phyloP scores from a whole-genome alignment of 2,797 vertebrate species.

The Poecile montanus region DNA sequence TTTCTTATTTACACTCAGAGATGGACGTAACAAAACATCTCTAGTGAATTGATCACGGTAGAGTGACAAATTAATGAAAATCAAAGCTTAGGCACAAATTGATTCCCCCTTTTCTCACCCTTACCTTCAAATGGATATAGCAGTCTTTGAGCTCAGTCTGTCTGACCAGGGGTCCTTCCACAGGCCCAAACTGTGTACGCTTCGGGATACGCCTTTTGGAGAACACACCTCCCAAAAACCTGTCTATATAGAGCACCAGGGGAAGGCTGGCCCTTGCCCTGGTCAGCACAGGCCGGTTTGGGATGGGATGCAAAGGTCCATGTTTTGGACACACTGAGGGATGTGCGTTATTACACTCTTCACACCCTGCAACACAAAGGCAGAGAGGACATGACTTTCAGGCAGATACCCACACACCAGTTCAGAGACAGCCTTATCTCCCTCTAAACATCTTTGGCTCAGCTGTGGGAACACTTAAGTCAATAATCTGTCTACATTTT shows the following conservation, averaged over 20 bases:
- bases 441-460: background rate
- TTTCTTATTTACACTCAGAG: background rate
- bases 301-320: slow-evolving; percentile 91
- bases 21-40: background rate
- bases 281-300: slow-evolving; percentile 92
- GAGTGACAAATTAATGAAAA: background rate
- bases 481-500: background rate
- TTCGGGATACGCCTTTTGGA: slow-evolving; percentile 96
- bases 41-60: background rate
- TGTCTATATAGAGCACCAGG: slow-evolving; percentile 92
- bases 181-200: slow-evolving; percentile 94
- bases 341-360: slow-evolving; percentile 92
- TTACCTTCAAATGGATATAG: slow-evolving; percentile 93
- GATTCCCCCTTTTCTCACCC: background rate
- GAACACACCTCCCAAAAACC: slow-evolving; percentile 92
- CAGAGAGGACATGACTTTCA: background rate
- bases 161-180: slow-evolving; percentile 90
- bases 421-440: background rate
- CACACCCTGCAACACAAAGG: slow-evolving; percentile 87
- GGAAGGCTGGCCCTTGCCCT: slow-evolving; percentile 93
- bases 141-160: slow-evolving; percentile 87
- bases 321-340: slow-evolving; percentile 90
- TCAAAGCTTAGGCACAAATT: background rate
- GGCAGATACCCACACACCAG: background rate
- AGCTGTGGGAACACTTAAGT: background rate